A percentile compares a stretch with the other conserved stretches of the same genome.
Evolutionary conservation across 2,797 vertebrate genomes (phyloP).

Genomic region (Platalea minor): DNA sequence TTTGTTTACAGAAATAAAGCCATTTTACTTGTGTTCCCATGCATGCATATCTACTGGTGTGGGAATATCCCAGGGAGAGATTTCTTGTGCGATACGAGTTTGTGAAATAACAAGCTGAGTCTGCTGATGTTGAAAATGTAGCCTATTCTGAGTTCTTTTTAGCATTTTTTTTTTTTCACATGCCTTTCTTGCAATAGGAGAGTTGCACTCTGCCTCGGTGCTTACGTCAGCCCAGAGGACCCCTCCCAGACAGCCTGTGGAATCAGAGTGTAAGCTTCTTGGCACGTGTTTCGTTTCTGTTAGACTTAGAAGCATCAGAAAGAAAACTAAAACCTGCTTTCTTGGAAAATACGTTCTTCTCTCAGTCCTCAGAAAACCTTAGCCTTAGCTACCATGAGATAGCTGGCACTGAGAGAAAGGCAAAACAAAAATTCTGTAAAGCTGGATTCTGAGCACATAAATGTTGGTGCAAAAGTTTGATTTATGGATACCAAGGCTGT

Average conservation of each 20-base stretch:
- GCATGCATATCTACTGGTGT: neutral
- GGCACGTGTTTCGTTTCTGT: slow-evolving; percentile 31
- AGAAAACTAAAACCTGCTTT: neutral
- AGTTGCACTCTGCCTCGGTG: neutral
- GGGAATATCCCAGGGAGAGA: neutral
- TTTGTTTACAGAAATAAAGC: neutral
- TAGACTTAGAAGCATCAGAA: neutral
- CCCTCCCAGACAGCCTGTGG: slow-evolving; percentile 9
- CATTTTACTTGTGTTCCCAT: neutral
- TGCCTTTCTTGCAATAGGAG: neutral
- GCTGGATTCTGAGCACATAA: neutral
- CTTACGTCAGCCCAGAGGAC: neutral
- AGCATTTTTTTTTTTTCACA: neutral
- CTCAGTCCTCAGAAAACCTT: neutral
- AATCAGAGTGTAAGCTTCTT: slow-evolving; percentile 33
- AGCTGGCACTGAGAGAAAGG: neutral
- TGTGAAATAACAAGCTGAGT: neutral
- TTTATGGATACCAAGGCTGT: neutral
- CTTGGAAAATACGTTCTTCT: neutral
- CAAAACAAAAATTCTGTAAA: neutral
- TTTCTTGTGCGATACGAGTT: fast-evolving
- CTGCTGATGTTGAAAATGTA: neutral
- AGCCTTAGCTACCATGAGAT: neutral
- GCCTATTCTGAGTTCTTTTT: neutral
- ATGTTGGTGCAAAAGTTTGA: neutral